These are phyloP conservation scores for Agraylea sexmaculata DNA, from an alignment of 1,140 invertebrate genomes.

Conservation along the genomic window DNA sequence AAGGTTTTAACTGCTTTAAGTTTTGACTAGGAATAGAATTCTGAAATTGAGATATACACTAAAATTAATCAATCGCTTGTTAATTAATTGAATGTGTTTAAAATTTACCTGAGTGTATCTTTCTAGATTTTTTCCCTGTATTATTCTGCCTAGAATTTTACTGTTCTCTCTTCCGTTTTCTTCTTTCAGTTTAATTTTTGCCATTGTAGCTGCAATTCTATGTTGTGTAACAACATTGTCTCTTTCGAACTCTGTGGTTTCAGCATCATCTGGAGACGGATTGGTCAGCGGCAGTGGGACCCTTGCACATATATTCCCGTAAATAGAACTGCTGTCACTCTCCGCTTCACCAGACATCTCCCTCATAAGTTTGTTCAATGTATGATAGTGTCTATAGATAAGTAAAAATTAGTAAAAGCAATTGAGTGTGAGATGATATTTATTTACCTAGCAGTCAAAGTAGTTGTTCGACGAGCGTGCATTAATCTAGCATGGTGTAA, in stretches of 20 bases:
- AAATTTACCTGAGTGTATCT: conserved; percentile 19
- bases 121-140: conserved; percentile 15
- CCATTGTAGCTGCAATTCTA: conserved; percentile 15
- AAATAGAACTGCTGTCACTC: conserved; percentile 12
- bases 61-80: conserved; percentile 2
- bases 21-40: conserved; percentile 45
- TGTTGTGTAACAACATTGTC: conserved; percentile 15
- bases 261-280: conserved; percentile 3
- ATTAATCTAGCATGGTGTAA: conserved; percentile 19
- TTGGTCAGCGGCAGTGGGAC: conserved; percentile 13
- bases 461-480: conserved; percentile 27
- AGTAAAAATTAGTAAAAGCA: background rate
- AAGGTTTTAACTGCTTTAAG: conserved; percentile 45
- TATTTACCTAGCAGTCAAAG: conserved; percentile 19
- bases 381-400: conserved; percentile 27
- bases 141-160: conserved; percentile 15
- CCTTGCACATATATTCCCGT: conserved; percentile 7
- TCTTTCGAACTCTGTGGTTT: conserved; percentile 7
- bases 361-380: conserved; percentile 25
- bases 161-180: conserved; percentile 11
- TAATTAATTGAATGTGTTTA: background rate
- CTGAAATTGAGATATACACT: conserved; percentile 27
- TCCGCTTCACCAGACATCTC: conserved; percentile 17
- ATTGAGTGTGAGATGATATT: background rate
- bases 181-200: conserved; percentile 18